Evolutionary conservation across 2,113 vertebrate genomes (phyloP), one percentile per base, ranked within the genome.

Genomic region (Trichechus manatus): DNA sequence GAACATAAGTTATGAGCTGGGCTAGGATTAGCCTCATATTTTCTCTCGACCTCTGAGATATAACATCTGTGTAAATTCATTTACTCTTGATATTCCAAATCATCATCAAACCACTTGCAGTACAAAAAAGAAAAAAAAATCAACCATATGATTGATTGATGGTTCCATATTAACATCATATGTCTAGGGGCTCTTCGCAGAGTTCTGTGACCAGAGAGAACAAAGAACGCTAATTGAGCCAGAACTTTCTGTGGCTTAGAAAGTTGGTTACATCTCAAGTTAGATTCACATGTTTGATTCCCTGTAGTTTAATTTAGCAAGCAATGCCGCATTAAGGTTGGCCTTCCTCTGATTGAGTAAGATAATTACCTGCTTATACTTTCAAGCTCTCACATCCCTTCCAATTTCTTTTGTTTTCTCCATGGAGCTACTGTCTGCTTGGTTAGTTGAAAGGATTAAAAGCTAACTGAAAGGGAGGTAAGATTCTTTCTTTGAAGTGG

Each of bases 401-500:
- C 82, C 74, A 94, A 82, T 82, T 95, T 94, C 56, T 66, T 96
- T 97, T 82, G 5, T 93, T 91, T 96, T 82, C 79, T 97, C 87
- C 20, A 7, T 82, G 89, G 82, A 96, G 64, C 53, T 75, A 47
- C 72, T 84, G 44, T 59, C 56, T 89, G 39, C 29, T 89, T 80
- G 63, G 11, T 64, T 86, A 81, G 75, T 23, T 77, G 59, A 39
- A 79, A 93, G 22, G 70, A 95, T 91, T 89, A 86, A 93, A 93
- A 44, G 6, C 68, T 83, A 89, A 64, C 53, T 81, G 70, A 94
- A 77, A 92, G 59, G 86, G 64, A 95, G 86, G 59, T 72, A 29
- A 9, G 19, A 93, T 36, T 80, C 29, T 88, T 82, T 77, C 59
- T 83, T 86, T 75, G 33, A 94, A 91, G 78, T 15, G 29, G 25